A percentile compares a stretch with the other conserved stretches of the same genome.
These are phyloP conservation scores for Argentina silus DNA, from an alignment of 2,797 vertebrate genomes.

Conservation along the genomic window DNA sequence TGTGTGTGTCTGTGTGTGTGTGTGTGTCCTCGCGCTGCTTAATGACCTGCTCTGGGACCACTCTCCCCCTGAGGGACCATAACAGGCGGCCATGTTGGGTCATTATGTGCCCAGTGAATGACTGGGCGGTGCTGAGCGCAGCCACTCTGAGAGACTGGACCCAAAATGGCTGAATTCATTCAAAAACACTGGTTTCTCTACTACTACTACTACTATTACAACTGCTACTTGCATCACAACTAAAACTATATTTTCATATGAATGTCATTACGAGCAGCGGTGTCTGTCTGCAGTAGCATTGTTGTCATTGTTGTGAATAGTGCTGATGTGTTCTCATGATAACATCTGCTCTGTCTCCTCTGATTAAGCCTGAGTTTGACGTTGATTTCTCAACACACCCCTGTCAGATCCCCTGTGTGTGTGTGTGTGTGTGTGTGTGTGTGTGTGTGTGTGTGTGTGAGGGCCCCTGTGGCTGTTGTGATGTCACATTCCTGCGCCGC, in stretches of 20 bases:
- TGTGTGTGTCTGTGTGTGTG: neutral
- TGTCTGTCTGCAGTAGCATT: constrained; percentile 15
- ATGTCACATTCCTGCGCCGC: constrained; percentile 82
- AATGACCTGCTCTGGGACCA: constrained; percentile 78
- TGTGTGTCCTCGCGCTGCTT: constrained; percentile 67
- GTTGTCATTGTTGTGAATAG: constrained; percentile 47
- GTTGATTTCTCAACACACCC: constrained; percentile 71
- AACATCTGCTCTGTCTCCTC: constrained; percentile 65
- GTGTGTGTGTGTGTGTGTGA: constrained; percentile 22
- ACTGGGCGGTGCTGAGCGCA: constrained; percentile 70
- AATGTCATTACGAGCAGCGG: neutral
- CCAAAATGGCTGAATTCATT: constrained; percentile 75
- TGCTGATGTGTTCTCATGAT: constrained; percentile 65
- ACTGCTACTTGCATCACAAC: neutral
- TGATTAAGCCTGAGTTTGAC: constrained; percentile 67
- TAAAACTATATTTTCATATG: neutral
- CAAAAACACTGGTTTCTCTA: constrained; percentile 53
- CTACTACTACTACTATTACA: no score
- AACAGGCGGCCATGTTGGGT: constrained; percentile 72
- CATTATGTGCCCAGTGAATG: constrained; percentile 81
- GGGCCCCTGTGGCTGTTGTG: constrained; percentile 64
- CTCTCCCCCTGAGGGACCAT: constrained; percentile 77
- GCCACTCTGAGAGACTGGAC: constrained; percentile 63
- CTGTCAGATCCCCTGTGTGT: constrained; percentile 66
- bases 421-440: constrained; percentile 1